A percentile compares a stretch with the other conserved stretches of the same genome.
These are phyloP conservation scores for Limnephilus marmoratus DNA, from an alignment of 2,888 invertebrate species.

Conservation along the genomic window DNA sequence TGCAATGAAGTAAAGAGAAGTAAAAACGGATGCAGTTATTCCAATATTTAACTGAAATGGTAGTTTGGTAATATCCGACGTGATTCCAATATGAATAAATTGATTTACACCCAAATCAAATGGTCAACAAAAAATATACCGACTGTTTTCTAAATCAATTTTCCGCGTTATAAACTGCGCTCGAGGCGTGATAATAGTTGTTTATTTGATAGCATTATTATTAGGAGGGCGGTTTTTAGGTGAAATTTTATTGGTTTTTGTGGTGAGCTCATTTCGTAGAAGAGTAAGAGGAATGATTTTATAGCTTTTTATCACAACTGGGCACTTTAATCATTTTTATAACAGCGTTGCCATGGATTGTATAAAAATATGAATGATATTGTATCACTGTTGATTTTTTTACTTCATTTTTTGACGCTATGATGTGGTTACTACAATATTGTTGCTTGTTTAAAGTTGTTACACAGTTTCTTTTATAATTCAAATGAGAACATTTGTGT, in stretches of 20 bases:
- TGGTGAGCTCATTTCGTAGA: constrained; percentile 1
- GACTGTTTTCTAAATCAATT: constrained; percentile 22
- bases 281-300: background rate
- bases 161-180: constrained; percentile 37
- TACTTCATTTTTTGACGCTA: background rate
- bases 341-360: background rate
- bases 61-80: background rate
- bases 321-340: background rate
- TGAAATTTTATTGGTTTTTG: background rate
- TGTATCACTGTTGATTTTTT: too few species aligned
- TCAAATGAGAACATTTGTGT: background rate
- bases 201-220: background rate
- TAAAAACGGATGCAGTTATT: background rate
- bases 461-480: background rate
- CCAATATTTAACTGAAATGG: background rate
- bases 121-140: constrained; percentile 7
- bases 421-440: background rate
- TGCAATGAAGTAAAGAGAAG: background rate
- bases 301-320: background rate
- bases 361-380: background rate
- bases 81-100: constrained; percentile 33
- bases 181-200: constrained; percentile 17
- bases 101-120: constrained; percentile 30
- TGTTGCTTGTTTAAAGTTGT: background rate
- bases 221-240: background rate